Conservation (phyloP, 2,797 vertebrate species). For the Simalia tracyae region DNA sequence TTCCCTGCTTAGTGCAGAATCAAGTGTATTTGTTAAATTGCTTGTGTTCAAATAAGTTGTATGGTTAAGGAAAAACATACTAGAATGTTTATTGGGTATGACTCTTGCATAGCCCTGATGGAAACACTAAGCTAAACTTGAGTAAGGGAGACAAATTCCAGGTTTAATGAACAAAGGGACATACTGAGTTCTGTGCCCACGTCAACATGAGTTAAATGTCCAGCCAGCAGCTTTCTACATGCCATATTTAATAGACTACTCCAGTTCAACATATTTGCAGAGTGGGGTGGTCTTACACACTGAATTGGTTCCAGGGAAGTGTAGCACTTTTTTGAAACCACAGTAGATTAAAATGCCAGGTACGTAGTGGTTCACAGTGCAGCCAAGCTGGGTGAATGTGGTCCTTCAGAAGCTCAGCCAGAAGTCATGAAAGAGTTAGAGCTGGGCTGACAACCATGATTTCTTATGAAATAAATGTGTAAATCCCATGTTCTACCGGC, state of each 20-base stretch:
- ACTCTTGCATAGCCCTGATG: not conserved
- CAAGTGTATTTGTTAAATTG: not conserved
- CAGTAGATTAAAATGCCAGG: not conserved
- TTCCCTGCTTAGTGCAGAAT: not conserved
- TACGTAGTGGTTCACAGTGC: not conserved
- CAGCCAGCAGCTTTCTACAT: not conserved
- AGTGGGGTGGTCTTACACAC: not conserved
- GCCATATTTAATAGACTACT: not conserved
- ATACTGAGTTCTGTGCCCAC: not conserved
- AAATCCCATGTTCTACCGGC: not conserved
- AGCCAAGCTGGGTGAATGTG: not conserved
- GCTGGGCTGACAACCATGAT: not conserved
- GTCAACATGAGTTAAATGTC: not conserved
- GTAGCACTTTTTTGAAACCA: not conserved
- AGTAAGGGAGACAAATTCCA: not conserved
- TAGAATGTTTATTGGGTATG: not conserved
- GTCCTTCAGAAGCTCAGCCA: not conserved
- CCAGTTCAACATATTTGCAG: not conserved
- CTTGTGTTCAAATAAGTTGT: constrained; percentile 38
- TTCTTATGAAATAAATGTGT: not conserved
- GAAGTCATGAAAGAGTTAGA: not conserved
- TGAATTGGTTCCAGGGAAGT: not conserved
- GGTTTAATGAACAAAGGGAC: not conserved
- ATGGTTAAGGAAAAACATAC: not conserved
- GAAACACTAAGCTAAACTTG: not conserved